Percentiles rank a stretch among this genome's conserved stretches.
Conservation (phyloP, 2,797 vertebrate genomes). For the Holocentrus rufus region DNA sequence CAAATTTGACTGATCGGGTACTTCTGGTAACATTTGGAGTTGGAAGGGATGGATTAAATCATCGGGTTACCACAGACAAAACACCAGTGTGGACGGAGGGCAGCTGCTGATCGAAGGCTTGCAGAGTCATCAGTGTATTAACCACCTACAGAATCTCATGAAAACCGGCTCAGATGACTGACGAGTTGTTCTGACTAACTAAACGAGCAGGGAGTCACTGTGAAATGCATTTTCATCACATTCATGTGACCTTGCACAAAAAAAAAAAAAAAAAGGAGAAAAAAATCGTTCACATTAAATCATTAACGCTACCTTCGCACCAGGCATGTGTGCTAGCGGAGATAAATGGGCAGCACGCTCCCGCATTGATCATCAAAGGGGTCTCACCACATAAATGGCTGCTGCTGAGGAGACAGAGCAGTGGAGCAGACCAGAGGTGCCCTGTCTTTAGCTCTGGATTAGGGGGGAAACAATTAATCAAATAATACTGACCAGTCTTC, state of each 20-base stretch:
- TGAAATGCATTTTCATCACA: slow-evolving; percentile 47
- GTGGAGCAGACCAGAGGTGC: slow-evolving; percentile 30
- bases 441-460: slow-evolving; percentile 44
- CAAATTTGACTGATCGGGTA: neutral
- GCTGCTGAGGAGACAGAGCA: slow-evolving; percentile 53
- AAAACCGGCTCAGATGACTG: too few relatives aligned
- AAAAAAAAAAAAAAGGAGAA: slow-evolving; percentile 50
- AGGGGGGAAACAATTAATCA: slow-evolving; percentile 6
- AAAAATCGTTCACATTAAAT: slow-evolving; percentile 47
- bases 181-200: slow-evolving; percentile 18
- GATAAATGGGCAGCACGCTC: slow-evolving; percentile 65
- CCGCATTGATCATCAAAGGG: slow-evolving; percentile 68
- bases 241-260: slow-evolving; percentile 19
- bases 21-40: too few relatives aligned
- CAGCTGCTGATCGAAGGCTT: too few relatives aligned
- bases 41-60: too few relatives aligned
- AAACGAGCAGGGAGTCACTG: slow-evolving; percentile 31
- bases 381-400: slow-evolving; percentile 57
- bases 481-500: slow-evolving; percentile 5
- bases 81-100: too few relatives aligned
- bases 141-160: slow-evolving; percentile 30
- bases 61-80: too few relatives aligned
- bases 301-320: slow-evolving; percentile 38
- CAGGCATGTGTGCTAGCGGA: slow-evolving; percentile 64
- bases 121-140: slow-evolving; percentile 30